Conservation (phyloP, 2,888 invertebrate genomes). For the Crepidodera aurea region DNA sequence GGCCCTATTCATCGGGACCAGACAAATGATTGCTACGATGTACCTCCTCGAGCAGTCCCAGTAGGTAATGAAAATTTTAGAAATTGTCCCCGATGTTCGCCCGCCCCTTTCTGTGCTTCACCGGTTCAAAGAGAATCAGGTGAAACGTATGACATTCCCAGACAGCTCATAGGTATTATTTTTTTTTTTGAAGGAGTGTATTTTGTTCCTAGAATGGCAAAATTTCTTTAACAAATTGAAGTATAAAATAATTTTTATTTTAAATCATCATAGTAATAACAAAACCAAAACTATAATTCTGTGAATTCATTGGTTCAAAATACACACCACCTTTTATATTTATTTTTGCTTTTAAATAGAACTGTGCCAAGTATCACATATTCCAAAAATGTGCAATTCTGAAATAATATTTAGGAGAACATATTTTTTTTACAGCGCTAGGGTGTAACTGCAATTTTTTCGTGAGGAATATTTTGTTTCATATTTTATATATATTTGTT, state of each 20-base stretch:
- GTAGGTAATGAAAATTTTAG: slow-evolving; percentile 64
- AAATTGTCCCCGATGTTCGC: slow-evolving; percentile 58
- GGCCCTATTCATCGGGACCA: slow-evolving; percentile 51
- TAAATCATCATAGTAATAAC: too few relatives aligned
- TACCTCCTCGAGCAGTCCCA: slow-evolving; percentile 70
- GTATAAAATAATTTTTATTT: not conserved
- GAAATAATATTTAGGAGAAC: too few relatives aligned
- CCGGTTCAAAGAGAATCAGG: slow-evolving; percentile 57
- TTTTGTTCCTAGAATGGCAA: not conserved
- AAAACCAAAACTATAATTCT: too few relatives aligned
- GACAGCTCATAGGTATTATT: slow-evolving; percentile 58
- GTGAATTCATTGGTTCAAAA: too few relatives aligned
- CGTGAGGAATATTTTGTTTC: too few relatives aligned
- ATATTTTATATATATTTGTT: too few relatives aligned
- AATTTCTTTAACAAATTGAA: not conserved
- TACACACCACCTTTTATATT: too few relatives aligned
- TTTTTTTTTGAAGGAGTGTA: slow-evolving; percentile 12
- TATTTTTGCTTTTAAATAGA: too few relatives aligned
- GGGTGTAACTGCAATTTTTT: too few relatives aligned
- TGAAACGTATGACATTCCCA: slow-evolving; percentile 73
- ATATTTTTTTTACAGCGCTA: too few relatives aligned
- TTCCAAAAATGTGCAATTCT: too few relatives aligned
- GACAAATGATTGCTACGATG: slow-evolving; percentile 66
- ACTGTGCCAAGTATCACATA: too few relatives aligned
- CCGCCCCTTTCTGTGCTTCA: slow-evolving; percentile 61